Percentiles rank a stretch among this genome's conserved stretches.
These are phyloP conservation scores for Trichechus manatus DNA, from an alignment of 2,113 vertebrate species.

Conservation along the genomic window DNA sequence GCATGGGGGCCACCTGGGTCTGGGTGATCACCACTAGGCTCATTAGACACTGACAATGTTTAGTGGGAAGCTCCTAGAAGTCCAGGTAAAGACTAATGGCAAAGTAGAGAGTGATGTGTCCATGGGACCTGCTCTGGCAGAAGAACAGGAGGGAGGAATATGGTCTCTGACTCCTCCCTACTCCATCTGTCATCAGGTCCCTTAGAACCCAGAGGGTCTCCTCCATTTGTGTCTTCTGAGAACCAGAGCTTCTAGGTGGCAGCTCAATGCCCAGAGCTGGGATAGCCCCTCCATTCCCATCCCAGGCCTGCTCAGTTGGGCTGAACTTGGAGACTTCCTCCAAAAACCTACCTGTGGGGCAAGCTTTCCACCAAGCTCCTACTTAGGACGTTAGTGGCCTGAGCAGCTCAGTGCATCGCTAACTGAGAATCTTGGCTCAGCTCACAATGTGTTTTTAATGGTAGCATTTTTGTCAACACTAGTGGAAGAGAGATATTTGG, in stretches of 20 bases:
- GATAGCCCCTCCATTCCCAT: neutral
- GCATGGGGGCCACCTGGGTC: neutral
- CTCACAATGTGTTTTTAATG: neutral
- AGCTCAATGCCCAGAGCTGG: neutral
- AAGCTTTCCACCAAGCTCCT: fast-evolving
- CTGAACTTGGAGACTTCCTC: neutral
- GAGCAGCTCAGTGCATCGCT: fast-evolving
- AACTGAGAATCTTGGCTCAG: neutral
- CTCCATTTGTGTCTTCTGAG: neutral
- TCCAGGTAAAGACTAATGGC: neutral
- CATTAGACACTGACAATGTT: neutral
- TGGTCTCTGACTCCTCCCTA: neutral
- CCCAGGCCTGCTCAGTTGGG: neutral
- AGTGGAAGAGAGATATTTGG: neutral
- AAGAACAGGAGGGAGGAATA: fast-evolving
- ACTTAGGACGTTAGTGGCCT: fast-evolving
- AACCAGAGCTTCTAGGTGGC: neutral
- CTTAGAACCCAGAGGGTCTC: neutral
- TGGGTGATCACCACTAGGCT: fast-evolving
- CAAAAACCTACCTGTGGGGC: no score
- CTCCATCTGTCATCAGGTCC: neutral
- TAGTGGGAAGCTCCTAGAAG: neutral
- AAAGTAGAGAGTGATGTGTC: fast-evolving
- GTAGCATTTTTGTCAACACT: neutral
- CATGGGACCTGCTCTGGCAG: neutral